A percentile compares a stretch with the other conserved stretches of the same genome.
phyloP scores from a whole-genome alignment of 2,888 invertebrate species.

The Drosophila nr. perissopoda region DNA sequence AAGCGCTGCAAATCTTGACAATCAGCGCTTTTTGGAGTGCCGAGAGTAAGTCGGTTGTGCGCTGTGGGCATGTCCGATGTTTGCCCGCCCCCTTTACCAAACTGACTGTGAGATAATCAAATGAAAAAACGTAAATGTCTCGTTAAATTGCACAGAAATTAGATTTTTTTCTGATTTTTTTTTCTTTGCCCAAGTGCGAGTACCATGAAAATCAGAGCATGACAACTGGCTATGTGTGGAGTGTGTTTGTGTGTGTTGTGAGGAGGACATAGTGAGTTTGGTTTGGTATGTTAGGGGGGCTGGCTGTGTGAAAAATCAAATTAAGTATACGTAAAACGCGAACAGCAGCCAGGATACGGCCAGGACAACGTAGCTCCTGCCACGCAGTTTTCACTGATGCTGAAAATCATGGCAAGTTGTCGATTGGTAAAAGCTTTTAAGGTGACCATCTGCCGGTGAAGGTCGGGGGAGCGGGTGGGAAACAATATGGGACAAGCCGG shows the following conservation, averaged over 20 bases:
- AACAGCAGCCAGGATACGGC: constrained; percentile 44
- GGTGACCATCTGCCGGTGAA: constrained; percentile 55
- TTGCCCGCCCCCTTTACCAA: constrained; percentile 56
- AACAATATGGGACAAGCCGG: constrained; percentile 40
- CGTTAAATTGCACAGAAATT: constrained; percentile 83
- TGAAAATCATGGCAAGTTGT: constrained; percentile 77
- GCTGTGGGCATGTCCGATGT: constrained; percentile 30
- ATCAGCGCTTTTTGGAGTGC: constrained; percentile 58
- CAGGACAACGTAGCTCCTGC: constrained; percentile 35
- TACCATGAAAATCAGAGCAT: constrained; percentile 74
- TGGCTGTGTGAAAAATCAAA: constrained; percentile 76
- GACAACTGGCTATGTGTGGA: constrained; percentile 60
- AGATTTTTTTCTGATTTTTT: constrained; percentile 71
- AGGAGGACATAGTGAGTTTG: constrained; percentile 2
- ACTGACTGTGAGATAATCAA: constrained; percentile 82
- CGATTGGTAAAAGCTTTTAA: constrained; percentile 80
- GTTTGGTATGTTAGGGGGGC: constrained; percentile 18
- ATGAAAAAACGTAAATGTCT: constrained; percentile 83
- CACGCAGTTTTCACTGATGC: constrained; percentile 60
- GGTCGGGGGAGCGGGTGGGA: constrained; percentile 3
- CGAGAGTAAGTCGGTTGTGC: constrained; percentile 7
- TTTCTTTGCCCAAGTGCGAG: constrained; percentile 37
- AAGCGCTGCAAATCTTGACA: constrained; percentile 64
- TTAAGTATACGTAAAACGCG: constrained; percentile 80
- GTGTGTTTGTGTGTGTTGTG: constrained; percentile 21